phyloP scores from a whole-genome alignment of 1,140 invertebrate species.

The Gryon sp. region DNA sequence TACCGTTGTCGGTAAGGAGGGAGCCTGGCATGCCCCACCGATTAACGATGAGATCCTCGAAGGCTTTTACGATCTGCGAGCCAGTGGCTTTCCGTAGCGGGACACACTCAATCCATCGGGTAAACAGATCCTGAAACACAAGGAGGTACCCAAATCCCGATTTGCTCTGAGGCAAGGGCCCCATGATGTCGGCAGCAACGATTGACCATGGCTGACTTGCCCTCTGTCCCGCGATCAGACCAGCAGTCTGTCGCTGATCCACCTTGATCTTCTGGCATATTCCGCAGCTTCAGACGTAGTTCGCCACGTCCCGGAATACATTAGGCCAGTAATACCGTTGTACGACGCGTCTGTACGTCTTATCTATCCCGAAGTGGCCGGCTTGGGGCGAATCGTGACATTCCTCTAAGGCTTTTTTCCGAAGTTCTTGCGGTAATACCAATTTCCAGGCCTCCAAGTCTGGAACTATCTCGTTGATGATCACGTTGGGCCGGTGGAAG shows the following conservation, averaged over 20 bases:
- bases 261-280: constrained; percentile 62
- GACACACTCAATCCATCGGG: too few relatives aligned
- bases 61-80: too few relatives aligned
- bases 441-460: constrained; percentile 35
- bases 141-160: too few relatives aligned
- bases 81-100: too few relatives aligned
- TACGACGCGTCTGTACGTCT: constrained; percentile 34
- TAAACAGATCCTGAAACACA: too few relatives aligned
- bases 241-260: constrained; percentile 33
- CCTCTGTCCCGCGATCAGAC: too few relatives aligned
- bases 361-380: constrained; percentile 52
- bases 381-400: constrained; percentile 34
- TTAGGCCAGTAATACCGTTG: constrained; percentile 52
- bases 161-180: too few relatives aligned
- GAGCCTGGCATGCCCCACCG: too few relatives aligned
- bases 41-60: too few relatives aligned
- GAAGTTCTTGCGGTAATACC: constrained; percentile 1
- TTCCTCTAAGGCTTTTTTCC: constrained; percentile 1
- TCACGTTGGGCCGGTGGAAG: neutral
- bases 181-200: too few relatives aligned
- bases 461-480: constrained; percentile 4
- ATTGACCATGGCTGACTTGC: too few relatives aligned
- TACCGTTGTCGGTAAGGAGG: too few relatives aligned
- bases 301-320: neutral
- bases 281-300: constrained; percentile 13